Base-by-base conservation (phyloP, 2,888 invertebrate species). In the Xylota sylvarum region DNA sequence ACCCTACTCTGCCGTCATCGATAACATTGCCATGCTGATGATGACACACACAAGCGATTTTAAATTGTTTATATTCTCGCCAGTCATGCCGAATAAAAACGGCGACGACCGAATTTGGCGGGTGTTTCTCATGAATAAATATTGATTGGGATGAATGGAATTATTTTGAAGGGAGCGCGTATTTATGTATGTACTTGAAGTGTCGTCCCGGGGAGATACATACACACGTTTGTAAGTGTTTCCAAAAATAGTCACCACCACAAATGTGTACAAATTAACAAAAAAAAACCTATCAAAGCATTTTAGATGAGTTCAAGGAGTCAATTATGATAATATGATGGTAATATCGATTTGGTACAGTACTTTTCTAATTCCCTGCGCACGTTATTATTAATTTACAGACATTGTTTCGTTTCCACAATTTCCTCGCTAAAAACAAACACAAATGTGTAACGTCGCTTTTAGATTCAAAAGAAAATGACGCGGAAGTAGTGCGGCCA, bases 91-190 rank as follows among this genome's bases (percentile, higher is more conserved):
- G 5, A 52, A 52, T 0, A 5, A 60, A 12, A 10, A 32, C 48
- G 27, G 23, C 58, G 9, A 62, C 3, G 32, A n/a, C 64, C 12
- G 35, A 37, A 56, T 32, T 35, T 40, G 67, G 60, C 67, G 77
- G 69, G 67, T 46, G 40, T 52, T 60, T 67, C 58, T 43, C 40
- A 76, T 76, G 58, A 67, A 60, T 77, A 69, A 67, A 60, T 60
- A 77, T 52, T 77, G 58, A 58, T 76, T 46, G 30, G 30, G 30
- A 77, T 77, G 67, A 40, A 60, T 77, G 77, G n/a, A 67, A 77
- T 30, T 50, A 58, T 73, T 73, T 73, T 37, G 19, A 46, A 46
- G 32, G 58, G 43, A 9, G 55, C 52, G 62, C 14, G 23, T 23
- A 23, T 23, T 23, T 23, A 23, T 10, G 43, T 65, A 50, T 50